A percentile compares a stretch with the other conserved stretches of the same genome.
Conservation (phyloP, 2,113 vertebrate species). For the Rhea americana region DNA sequence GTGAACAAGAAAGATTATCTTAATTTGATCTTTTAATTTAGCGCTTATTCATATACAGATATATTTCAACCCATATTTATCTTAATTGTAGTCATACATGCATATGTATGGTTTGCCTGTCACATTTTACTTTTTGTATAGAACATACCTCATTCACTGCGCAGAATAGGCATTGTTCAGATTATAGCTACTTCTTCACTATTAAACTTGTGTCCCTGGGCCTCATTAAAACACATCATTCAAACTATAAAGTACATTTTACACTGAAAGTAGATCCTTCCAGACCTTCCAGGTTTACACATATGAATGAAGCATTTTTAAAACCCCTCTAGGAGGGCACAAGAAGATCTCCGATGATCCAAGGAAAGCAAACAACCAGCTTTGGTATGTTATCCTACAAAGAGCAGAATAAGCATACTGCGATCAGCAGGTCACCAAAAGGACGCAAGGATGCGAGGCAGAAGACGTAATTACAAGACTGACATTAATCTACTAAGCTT, state of each 20-base stretch:
- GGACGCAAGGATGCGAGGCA: not conserved
- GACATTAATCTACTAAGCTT: not conserved
- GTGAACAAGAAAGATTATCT: not conserved
- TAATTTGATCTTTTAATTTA: not conserved
- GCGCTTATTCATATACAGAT: not conserved
- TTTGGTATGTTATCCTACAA: not conserved
- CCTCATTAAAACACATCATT: not conserved
- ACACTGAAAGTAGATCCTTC: not conserved
- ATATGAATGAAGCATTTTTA: not conserved
- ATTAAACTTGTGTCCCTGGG: not conserved
- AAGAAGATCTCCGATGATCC: not conserved
- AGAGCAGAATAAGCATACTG: fast-evolving
- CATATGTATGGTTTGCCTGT: not conserved
- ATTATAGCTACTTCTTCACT: not conserved
- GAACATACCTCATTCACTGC: not conserved
- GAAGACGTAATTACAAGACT: not conserved
- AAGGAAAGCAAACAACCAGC: not conserved
- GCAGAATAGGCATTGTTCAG: not conserved
- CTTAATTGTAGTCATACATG: not conserved
- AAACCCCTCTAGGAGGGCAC: not conserved
- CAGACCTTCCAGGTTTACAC: not conserved
- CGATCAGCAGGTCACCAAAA: not conserved
- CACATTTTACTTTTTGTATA: not conserved
- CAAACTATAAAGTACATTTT: not conserved
- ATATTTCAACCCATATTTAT: not conserved